Conservation (phyloP, 2,888 invertebrate species). For the Vanessa cardui region DNA sequence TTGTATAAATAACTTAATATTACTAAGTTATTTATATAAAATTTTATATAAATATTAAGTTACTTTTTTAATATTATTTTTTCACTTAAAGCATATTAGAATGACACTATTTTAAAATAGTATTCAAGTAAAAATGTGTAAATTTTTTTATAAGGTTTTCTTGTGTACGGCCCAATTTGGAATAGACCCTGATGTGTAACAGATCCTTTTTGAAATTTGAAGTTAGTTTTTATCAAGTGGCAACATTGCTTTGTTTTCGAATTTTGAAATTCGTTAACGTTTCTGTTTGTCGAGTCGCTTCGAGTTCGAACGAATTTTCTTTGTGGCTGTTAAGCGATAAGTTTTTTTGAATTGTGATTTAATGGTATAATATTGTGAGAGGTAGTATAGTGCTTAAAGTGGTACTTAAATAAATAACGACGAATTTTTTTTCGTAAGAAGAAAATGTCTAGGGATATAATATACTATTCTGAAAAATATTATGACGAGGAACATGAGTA, state of each 20-base stretch:
- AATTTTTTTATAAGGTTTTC: neutral
- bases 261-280: conserved; percentile 68
- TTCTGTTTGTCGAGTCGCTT: conserved; percentile 43
- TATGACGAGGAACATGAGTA: conserved; percentile 95
- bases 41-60: too few species aligned
- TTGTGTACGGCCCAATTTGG: neutral
- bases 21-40: too few species aligned
- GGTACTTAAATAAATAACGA: neutral
- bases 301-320: conserved; percentile 39
- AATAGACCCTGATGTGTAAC: neutral
- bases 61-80: too few species aligned
- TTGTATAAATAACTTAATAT: too few species aligned
- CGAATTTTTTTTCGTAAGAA: neutral
- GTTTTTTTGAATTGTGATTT: conserved; percentile 19
- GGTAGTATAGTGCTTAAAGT: neutral
- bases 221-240: conserved; percentile 1
- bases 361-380: neutral
- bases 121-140: too few species aligned
- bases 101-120: too few species aligned
- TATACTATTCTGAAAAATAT: conserved; percentile 97
- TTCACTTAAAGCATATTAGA: too few species aligned
- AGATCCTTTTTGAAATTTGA: neutral
- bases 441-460: conserved; percentile 85
- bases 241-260: conserved; percentile 49
- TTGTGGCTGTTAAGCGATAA: conserved; percentile 26